Conservation (phyloP, 2,113 vertebrate genomes). For the Aptenodytes patagonicus region DNA sequence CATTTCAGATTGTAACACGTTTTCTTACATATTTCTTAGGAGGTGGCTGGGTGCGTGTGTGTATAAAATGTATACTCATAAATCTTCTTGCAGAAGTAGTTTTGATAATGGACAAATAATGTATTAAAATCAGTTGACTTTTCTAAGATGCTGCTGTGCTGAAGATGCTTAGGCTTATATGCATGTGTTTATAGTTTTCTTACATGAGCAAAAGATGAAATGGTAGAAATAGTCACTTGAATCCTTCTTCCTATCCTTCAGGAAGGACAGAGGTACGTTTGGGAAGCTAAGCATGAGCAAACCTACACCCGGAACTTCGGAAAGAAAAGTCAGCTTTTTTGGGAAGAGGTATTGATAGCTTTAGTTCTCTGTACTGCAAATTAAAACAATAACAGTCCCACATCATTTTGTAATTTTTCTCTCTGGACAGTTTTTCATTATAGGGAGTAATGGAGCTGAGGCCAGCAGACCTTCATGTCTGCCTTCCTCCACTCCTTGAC, state of each 20-base stretch:
- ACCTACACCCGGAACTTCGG: constrained; percentile 79
- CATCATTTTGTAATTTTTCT: neutral
- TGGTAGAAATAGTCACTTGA: neutral
- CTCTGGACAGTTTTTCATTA: neutral
- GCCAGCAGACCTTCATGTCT: neutral
- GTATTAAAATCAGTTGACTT: neutral
- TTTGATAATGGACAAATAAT: neutral
- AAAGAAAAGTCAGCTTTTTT: constrained; percentile 88
- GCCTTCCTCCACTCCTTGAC: neutral
- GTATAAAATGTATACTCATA: neutral
- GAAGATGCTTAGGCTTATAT: neutral
- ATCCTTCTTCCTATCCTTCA: constrained; percentile 28
- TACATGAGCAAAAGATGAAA: neutral
- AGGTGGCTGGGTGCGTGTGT: neutral
- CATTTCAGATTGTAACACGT: neutral
- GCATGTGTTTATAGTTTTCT: neutral
- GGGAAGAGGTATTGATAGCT: constrained; percentile 74
- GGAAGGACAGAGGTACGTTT: constrained; percentile 83
- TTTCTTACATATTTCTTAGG: neutral
- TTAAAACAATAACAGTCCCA: neutral
- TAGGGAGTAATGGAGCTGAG: neutral
- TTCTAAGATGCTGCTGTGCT: neutral
- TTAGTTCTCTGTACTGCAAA: neutral
- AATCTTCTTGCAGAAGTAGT: neutral
- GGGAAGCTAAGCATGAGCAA: constrained; percentile 84